Conservation (phyloP, 2,888 invertebrate species). For the Leptinotarsa juncta region DNA sequence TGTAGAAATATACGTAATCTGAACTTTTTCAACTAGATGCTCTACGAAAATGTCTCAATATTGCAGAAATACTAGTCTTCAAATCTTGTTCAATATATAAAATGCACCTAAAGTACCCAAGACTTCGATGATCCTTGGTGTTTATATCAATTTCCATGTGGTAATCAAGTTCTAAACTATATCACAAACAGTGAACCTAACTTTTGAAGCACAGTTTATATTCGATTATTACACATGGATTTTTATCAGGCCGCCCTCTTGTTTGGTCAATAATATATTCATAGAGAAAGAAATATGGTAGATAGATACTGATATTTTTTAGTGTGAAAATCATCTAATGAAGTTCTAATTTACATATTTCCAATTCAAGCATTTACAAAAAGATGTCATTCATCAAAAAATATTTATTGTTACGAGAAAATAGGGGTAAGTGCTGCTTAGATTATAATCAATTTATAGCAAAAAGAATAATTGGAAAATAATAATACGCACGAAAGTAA, state of each 20-base stretch:
- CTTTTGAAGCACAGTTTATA: background rate
- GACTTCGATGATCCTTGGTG: too few relatives aligned
- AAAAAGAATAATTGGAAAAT: too few relatives aligned
- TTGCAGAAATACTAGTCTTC: too few relatives aligned
- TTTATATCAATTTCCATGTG: too few relatives aligned
- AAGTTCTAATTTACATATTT: background rate
- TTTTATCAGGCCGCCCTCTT: slow-evolving; percentile 36
- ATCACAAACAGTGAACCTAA: background rate
- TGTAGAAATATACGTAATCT: too few relatives aligned
- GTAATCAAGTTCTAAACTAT: too few relatives aligned
- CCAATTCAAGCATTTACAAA: background rate
- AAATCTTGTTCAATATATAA: too few relatives aligned
- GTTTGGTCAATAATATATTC: slow-evolving; percentile 42
- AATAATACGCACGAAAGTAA: too few relatives aligned
- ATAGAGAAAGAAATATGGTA: slow-evolving; percentile 24
- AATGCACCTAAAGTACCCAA: too few relatives aligned
- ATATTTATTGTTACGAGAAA: slow-evolving; percentile 49
- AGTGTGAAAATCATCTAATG: background rate
- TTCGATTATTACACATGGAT: slow-evolving; percentile 31
- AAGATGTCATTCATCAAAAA: slow-evolving; percentile 50
- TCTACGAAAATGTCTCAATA: too few relatives aligned
- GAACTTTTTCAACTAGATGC: too few relatives aligned
- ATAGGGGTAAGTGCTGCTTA: slow-evolving; percentile 45
- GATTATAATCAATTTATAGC: background rate
- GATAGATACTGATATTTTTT: background rate